Conservation (phyloP, 2,797 vertebrate genomes). For the Thamnophis elegans region DNA sequence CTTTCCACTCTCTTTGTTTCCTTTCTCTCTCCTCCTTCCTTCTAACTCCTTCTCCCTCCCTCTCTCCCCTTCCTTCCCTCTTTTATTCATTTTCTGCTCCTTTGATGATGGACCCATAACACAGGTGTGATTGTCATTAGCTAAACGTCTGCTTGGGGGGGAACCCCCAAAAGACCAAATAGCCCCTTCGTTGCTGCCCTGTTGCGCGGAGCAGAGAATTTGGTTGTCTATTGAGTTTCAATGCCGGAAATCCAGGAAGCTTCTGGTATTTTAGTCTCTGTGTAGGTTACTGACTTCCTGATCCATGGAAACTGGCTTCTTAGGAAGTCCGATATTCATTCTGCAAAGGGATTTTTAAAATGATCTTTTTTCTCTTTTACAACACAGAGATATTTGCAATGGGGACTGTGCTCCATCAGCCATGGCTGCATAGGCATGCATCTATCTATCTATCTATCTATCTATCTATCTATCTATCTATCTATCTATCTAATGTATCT, state of each 20-base stretch:
- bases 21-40: too few species aligned
- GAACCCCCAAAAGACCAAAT: background rate
- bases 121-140: background rate
- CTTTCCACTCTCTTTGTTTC: too few species aligned
- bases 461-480: too few species aligned
- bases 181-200: constrained; percentile 52
- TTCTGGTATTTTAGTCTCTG: constrained; percentile 15
- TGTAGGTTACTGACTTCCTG: constrained; percentile 46
- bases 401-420: background rate
- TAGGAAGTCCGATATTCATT: constrained; percentile 8
- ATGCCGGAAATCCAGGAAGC: background rate
- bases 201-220: constrained; percentile 45
- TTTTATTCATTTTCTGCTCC: background rate
- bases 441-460: too few species aligned
- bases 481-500: too few species aligned
- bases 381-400: constrained; percentile 17
- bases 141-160: background rate
- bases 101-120: background rate
- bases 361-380: background rate
- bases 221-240: background rate
- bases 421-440: background rate
- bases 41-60: too few species aligned
- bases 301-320: constrained; percentile 64
- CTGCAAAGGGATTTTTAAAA: background rate
- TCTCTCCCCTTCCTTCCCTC: background rate